phyloP scores from a whole-genome alignment of 2,888 invertebrate species.

The Athetis lepigone region DNA sequence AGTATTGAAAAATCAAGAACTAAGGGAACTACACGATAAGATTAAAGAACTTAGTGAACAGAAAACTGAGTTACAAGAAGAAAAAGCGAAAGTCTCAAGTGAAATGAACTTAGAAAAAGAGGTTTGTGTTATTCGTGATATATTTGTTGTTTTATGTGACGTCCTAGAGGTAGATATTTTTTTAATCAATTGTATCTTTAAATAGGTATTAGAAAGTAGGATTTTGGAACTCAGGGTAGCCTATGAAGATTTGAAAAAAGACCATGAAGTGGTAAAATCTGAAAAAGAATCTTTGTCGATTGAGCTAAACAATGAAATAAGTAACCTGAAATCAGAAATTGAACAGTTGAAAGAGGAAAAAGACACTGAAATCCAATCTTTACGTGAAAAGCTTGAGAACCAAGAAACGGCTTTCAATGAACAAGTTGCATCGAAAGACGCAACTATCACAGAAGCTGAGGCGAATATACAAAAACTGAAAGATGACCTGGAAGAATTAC shows the following conservation, averaged over 20 bases:
- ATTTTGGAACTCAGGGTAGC: conserved; percentile 69
- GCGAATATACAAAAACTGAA: conserved; percentile 69
- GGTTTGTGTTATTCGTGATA: conserved; percentile 74
- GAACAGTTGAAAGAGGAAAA: conserved; percentile 68
- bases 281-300: conserved; percentile 67
- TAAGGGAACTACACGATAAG: conserved; percentile 74
- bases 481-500: conserved; percentile 70
- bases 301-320: conserved; percentile 71
- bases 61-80: conserved; percentile 63
- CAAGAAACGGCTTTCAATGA: conserved; percentile 63
- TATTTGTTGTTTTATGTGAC: conserved; percentile 62
- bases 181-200: conserved; percentile 67
- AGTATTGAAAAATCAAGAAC: conserved; percentile 76
- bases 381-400: conserved; percentile 71
- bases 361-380: conserved; percentile 71
- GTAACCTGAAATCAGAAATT: conserved; percentile 67
- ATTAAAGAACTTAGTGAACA: conserved; percentile 68
- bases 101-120: conserved; percentile 74
- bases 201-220: conserved; percentile 76
- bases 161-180: conserved; percentile 48
- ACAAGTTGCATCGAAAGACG: conserved; percentile 70
- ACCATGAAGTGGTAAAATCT: conserved; percentile 63
- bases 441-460: conserved; percentile 65
- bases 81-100: conserved; percentile 68
- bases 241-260: conserved; percentile 60